Evolutionary conservation across 2,113 vertebrate genomes (phyloP), one percentile per base, ranked within the genome.

Genomic region (Channa maculata): DNA sequence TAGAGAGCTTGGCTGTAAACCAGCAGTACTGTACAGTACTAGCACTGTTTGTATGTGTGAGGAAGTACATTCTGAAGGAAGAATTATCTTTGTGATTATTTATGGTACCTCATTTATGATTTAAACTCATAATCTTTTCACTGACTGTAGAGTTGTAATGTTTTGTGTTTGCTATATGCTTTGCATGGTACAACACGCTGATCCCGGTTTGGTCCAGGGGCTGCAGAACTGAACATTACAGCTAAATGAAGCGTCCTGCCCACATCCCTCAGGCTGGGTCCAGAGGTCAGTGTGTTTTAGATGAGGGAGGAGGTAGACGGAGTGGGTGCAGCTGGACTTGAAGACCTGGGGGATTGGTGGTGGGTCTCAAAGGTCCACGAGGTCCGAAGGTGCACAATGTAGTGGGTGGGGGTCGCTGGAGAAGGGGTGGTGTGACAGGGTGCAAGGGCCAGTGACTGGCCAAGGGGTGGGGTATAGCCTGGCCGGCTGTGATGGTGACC

Each of bases 221-320:
- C 54, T 70, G 62, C 75, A 62, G 65, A 81, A 48, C 60, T 81
- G 7, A 51, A 13, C 44, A 58, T 68, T 75, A 85, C 67, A 81
- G 78, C 78, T 39, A 75, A 43, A 74, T 69, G 71, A 64, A 75
- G 64, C 61, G 51, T 55, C 69, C 39, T 70, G 65, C 73, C 48
- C 64, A 46, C 41, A 68, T 45, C 57, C 87, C 83, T 71, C 24
- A 59, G 89, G 85, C 79, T 36, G 82, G 79, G 86, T 89, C 82
- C 74, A 84, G 79, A 86, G 90, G 87, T 90, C 86, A 87, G 71
- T 71, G 77, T 85, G 80, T 74, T 82, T 24, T 63, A 79, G 77
- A 80, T 50, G 72, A 65, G 46, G 73, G 66, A 80, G 86, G 71
- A 62, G 78, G 59, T 52, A 64, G 63, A 61, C 1, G 33, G 77